Evolutionary conservation across 2,113 vertebrate genomes (phyloP).

Genomic region (Dissostichus mawsoni): DNA sequence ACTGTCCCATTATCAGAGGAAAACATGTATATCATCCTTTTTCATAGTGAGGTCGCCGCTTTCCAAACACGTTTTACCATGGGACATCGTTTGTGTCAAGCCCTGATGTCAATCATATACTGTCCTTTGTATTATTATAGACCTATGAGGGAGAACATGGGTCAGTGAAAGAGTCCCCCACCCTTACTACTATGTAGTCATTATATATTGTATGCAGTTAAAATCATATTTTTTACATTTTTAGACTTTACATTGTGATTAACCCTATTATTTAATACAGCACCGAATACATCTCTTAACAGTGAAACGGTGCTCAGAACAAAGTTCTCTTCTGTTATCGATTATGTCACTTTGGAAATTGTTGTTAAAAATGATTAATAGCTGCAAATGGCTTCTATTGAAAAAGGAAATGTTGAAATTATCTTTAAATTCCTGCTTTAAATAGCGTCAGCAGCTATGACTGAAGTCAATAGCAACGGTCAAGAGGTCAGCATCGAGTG

Average conservation of each 20-base stretch:
- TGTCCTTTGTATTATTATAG: background rate
- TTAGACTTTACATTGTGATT: too few relatives aligned
- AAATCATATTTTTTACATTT: too few relatives aligned
- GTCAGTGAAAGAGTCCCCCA: background rate
- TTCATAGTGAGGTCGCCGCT: too few relatives aligned
- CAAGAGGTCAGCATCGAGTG: constrained; percentile 9
- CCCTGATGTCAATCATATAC: too few relatives aligned
- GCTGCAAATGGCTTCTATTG: background rate
- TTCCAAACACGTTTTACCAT: too few relatives aligned
- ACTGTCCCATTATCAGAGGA: too few relatives aligned
- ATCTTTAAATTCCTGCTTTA: background rate
- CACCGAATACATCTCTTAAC: background rate
- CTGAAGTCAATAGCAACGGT: background rate
- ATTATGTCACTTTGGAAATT: background rate
- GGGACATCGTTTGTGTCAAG: too few relatives aligned
- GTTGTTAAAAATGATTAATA: too few relatives aligned
- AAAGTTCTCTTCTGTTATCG: background rate
- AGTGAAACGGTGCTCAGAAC: background rate
- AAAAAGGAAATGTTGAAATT: background rate
- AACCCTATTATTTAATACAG: too few relatives aligned
- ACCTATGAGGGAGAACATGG: background rate
- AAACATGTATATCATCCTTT: too few relatives aligned
- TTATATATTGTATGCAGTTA: background rate
- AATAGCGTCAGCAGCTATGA: background rate
- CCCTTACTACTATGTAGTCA: background rate